Base-by-base conservation (phyloP, 2,888 invertebrate genomes). In the Drosophila pullipes region DNA sequence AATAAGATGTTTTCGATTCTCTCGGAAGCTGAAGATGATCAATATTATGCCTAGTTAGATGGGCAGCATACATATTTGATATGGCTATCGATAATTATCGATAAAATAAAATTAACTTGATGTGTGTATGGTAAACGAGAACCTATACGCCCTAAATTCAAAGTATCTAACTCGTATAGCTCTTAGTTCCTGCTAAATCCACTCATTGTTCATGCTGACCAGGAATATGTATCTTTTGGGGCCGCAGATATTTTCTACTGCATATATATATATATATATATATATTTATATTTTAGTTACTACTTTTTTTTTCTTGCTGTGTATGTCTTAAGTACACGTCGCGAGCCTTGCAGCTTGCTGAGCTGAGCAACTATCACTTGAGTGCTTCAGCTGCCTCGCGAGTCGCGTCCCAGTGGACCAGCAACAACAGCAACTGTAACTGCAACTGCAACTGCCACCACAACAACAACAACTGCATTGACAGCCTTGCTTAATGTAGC, bases 341-440 rank as follows among this genome's bases (percentile, higher is more conserved):
- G 63, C 76, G 47, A 66, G 62, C 44, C 57, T 66, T 74, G 74
- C 64, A 63, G 77, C 71, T 71, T 62, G 61, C 61, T 71, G 67
- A 41, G 64, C 55, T 49, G 44, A 54, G 41, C 52, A 57, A 22
- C 55, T 70, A 74, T 59, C 77, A 71, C 74, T 74, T 61, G 64
- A 69, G 66, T 16, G 67, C 58, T 58, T 49, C 58, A 69, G 25
- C 52, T 65, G 61, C 59, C 13, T 6, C 61, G 60, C 49, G 62
- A 62, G 58, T 54, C 58, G 65, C 59, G 37, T 50, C 49, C 61
- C 55, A 50, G 47, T 47, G 63, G 54, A 62, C 65, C 74, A 28
- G 16, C 54, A 37, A 11, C 50, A 47, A 25, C n/a, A 39, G 50
- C 44, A 47, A 30, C 22, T 37, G 37, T 18, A 47, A 13, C n/a